phyloP scores from a whole-genome alignment of 2,888 invertebrate genomes.

The Torymus auratus region DNA sequence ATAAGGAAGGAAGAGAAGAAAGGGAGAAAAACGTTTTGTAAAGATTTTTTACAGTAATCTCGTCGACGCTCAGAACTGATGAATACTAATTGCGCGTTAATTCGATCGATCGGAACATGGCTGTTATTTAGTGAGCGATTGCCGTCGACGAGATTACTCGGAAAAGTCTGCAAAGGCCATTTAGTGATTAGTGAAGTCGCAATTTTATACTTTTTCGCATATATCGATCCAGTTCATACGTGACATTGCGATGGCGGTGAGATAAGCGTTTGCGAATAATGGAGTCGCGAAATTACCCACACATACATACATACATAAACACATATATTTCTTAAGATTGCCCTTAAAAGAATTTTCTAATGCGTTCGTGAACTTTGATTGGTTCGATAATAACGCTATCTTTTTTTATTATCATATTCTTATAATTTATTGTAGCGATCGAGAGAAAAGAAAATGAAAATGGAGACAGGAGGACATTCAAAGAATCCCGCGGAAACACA shows the following conservation, averaged over 20 bases:
- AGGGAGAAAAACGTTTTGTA: constrained; percentile 44
- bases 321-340: constrained; percentile 44
- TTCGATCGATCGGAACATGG: constrained; percentile 11
- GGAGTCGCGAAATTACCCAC: constrained; percentile 41
- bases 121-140: constrained; percentile 30
- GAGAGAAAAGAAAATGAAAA: constrained; percentile 25
- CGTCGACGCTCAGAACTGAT: constrained; percentile 23
- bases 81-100: constrained; percentile 35
- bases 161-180: constrained; percentile 55
- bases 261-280: constrained; percentile 36
- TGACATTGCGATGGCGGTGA: constrained; percentile 43
- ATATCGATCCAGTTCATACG: constrained; percentile 39
- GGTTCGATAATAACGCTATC: constrained; percentile 28
- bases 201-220: constrained; percentile 58
- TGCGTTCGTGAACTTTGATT: constrained; percentile 47
- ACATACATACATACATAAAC: too few relatives aligned
- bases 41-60: constrained; percentile 58
- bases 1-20: constrained; percentile 54
- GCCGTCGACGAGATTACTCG: constrained; percentile 47
- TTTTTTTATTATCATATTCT: constrained; percentile 56
- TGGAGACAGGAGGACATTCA: constrained; percentile 56
- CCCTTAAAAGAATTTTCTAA: constrained; percentile 39
- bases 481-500: constrained; percentile 51
- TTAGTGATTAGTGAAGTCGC: constrained; percentile 55
- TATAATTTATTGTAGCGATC: constrained; percentile 60